These are phyloP conservation scores for Solenopsis invicta DNA, from an alignment of 1,140 invertebrate species.

Conservation along the genomic window DNA sequence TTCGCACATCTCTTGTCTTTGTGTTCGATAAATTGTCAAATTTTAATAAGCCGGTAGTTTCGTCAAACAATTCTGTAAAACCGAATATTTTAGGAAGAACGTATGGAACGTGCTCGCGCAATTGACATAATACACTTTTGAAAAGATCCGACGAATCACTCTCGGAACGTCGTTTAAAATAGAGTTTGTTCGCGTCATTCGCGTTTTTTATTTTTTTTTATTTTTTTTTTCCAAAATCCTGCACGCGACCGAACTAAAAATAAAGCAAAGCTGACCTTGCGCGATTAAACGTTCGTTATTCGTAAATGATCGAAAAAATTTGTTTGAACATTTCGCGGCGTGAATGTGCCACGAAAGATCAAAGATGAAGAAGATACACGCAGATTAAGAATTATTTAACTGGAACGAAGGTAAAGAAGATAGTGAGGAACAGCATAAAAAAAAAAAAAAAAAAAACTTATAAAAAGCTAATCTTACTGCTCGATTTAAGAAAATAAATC, in stretches of 20 bases:
- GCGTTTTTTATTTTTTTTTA: too few relatives aligned
- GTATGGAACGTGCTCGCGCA: background rate
- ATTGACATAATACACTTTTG: conserved; percentile 9
- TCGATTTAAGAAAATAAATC: background rate
- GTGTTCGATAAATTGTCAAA: background rate
- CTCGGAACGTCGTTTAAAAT: conserved; percentile 27
- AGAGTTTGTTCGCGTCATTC: background rate
- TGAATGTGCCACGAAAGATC: background rate
- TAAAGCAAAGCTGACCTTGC: conserved; percentile 13
- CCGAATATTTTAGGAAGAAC: background rate
- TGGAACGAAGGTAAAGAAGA: background rate
- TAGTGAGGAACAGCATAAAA: background rate
- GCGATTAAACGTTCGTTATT: background rate
- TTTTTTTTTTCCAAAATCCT: conserved; percentile 46
- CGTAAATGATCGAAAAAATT: background rate
- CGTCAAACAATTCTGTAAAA: background rate
- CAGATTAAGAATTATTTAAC: conserved; percentile 8
- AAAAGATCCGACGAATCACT: conserved; percentile 3
- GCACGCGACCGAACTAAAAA: conserved; percentile 3
- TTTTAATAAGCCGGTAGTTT: background rate
- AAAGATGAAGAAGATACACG: background rate
- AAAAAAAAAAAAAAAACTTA: background rate
- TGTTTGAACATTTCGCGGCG: background rate
- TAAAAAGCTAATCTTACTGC: background rate
- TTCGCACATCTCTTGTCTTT: background rate